Evolutionary conservation across 2,113 vertebrate species (phyloP).

Genomic region (Sinocyclocheilus anshuiensis): DNA sequence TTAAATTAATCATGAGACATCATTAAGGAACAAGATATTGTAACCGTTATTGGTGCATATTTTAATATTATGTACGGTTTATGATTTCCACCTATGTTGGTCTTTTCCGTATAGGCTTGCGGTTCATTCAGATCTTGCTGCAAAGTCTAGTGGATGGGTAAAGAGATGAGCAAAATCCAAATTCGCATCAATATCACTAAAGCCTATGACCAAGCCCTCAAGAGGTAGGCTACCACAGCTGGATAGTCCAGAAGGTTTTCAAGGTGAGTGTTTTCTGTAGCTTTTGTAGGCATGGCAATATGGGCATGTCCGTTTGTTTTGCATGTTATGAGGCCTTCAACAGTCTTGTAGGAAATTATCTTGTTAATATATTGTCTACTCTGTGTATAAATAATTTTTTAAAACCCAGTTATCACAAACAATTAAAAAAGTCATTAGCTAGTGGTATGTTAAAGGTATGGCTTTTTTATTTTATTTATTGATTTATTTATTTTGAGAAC

Average conservation of each 20-base stretch:
- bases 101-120: slow-evolving; percentile 81
- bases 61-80: not conserved
- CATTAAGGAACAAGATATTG: not conserved
- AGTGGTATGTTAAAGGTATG: not conserved
- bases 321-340: not conserved
- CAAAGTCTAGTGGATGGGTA: slow-evolving; percentile 93
- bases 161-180: slow-evolving; percentile 87
- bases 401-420: not conserved
- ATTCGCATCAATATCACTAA: slow-evolving; percentile 89
- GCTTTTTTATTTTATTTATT: too few relatives aligned
- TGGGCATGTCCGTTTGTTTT: not conserved
- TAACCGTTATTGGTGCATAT: not conserved
- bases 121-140: slow-evolving; percentile 92
- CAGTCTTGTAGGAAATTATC: not conserved
- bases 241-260: slow-evolving; percentile 92
- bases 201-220: slow-evolving; percentile 89
- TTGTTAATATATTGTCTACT: not conserved
- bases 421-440: not conserved
- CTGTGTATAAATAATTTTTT: not conserved
- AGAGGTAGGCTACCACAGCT: slow-evolving; percentile 93
- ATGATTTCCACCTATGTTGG: not conserved
- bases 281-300: not conserved
- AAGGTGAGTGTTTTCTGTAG: slow-evolving; percentile 70
- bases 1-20: not conserved
- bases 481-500: not conserved